Evolutionary conservation across 1,140 invertebrate genomes (phyloP), one percentile per base, ranked within the genome.

Genomic region (Delia radicum): DNA sequence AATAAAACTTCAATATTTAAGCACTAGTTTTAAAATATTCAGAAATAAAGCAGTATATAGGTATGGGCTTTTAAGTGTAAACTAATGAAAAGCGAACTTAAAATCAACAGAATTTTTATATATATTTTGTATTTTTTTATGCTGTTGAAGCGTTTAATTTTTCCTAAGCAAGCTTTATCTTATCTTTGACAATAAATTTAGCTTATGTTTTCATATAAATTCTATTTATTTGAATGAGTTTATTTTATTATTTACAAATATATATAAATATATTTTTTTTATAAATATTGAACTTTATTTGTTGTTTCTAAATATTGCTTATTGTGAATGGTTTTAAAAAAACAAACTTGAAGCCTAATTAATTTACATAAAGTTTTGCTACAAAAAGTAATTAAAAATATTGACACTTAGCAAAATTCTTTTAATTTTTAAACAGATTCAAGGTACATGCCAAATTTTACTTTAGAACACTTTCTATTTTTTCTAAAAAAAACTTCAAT

Each of bases 121-220:
- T 62, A 8, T 6, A 2, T 55, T 55, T 55, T 65, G 8, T 63
- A 74, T 63, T 3, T 33, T 27, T 42, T 37, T 48, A 46, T 48
- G 71, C 37, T 28, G 24, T 48, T 73, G 42, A 73, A 73, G 71
- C 71, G 71, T 61, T 73, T 73, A 28, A 18, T 37, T 69, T 69
- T 73, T 73, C 71, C 71, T 73, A 48, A n/a, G 65, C 65, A 69
- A 69, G 65, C 65, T n/a, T 69, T 69, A 21, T 15, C 21, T 65
- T 69, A 3, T 18, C 29, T 29, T 33, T 69, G 65, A 67, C 24
- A 67, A 27, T 48, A 42, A 28, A 48, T 29, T 21, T 48, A 73
- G 21, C 21, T n/a, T 27, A n/a, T 27, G 27, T 26, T 73, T 21
- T 61, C 18, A 6, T n/a, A 33, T 18, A 67, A 69, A 21, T 33